A percentile compares a stretch with the other conserved stretches of the same genome.
Conservation (phyloP, 1,140 invertebrate genomes). For the Pachyrhynchus sulphureomaculatus region DNA sequence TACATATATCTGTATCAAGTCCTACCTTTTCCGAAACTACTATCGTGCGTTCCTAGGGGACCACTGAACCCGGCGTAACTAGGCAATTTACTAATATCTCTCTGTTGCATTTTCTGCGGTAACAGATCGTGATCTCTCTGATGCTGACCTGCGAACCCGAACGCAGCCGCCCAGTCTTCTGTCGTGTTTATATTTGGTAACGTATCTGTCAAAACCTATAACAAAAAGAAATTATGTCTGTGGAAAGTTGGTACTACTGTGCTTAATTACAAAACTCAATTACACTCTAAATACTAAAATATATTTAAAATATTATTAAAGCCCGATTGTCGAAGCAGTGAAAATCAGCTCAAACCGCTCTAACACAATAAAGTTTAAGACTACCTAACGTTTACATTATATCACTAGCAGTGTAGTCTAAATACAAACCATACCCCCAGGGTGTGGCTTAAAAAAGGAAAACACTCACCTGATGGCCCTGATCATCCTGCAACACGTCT, state of each 20-base stretch:
- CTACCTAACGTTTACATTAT: not conserved
- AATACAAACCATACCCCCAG: not conserved
- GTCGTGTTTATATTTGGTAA: conserved; percentile 46
- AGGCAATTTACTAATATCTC: conserved; percentile 19
- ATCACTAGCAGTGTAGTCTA: not conserved
- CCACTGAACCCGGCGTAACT: conserved; percentile 22
- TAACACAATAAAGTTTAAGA: not conserved
- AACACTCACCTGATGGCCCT: conserved; percentile 7
- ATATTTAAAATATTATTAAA: too few species aligned
- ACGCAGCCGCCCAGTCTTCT: conserved; percentile 50
- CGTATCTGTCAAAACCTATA: conserved; percentile 41
- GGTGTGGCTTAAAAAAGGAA: not conserved
- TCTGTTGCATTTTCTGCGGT: conserved; percentile 15
- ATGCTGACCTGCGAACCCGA: conserved; percentile 46
- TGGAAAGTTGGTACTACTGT: too few species aligned
- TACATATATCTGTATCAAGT: too few species aligned
- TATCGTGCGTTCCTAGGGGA: conserved; percentile 12
- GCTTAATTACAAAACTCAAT: too few species aligned
- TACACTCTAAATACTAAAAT: too few species aligned
- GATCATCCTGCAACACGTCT: conserved; percentile 16
- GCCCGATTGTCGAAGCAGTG: too few species aligned
- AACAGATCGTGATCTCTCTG: conserved; percentile 10
- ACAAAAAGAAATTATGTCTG: not conserved
- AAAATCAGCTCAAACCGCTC: not conserved
- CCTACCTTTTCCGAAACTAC: conserved; percentile 29